phyloP scores from a whole-genome alignment of 2,113 vertebrate species.

The Pholis gunnellus region DNA sequence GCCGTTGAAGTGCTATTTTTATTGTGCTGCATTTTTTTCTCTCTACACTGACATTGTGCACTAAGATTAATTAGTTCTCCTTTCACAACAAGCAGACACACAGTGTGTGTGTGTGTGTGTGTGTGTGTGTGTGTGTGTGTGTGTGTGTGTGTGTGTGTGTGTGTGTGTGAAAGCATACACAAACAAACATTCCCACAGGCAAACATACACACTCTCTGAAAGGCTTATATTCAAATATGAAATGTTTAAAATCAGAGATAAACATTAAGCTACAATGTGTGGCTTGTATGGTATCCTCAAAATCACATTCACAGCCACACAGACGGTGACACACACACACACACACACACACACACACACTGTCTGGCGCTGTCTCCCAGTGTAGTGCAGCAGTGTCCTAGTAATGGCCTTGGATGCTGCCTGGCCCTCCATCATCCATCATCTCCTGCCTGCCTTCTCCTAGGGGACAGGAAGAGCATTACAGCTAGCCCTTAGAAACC shows the following conservation, averaged over 20 bases:
- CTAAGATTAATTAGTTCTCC: conserved; percentile 52
- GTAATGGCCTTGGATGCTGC: conserved; percentile 72
- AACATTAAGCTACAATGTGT: conserved; percentile 14
- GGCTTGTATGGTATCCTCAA: conserved; percentile 10
- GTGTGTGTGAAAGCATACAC: not conserved
- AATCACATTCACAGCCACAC: conserved; percentile 20
- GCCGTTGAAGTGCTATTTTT: conserved; percentile 48
- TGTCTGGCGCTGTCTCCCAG: conserved; percentile 10
- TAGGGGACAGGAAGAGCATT: conserved; percentile 72
- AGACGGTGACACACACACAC: conserved; percentile 11
- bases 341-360: conserved; percentile 4
- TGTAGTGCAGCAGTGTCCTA: conserved; percentile 64
- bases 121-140: conserved; percentile 5
- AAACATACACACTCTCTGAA: not conserved
- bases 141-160: conserved; percentile 5
- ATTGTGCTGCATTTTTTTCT: conserved; percentile 22
- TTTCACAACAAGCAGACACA: conserved; percentile 32
- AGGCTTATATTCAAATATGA: not conserved
- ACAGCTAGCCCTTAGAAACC: conserved; percentile 79
- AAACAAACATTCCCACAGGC: not conserved
- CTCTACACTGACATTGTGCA: conserved; percentile 37
- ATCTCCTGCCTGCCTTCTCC: conserved; percentile 69
- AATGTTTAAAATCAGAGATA: conserved; percentile 14
- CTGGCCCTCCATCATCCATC: conserved; percentile 78
- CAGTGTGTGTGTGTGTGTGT: conserved; percentile 2